phyloP scores from a whole-genome alignment of 2,888 invertebrate genomes.

The Pachymerium ferrugineum region DNA sequence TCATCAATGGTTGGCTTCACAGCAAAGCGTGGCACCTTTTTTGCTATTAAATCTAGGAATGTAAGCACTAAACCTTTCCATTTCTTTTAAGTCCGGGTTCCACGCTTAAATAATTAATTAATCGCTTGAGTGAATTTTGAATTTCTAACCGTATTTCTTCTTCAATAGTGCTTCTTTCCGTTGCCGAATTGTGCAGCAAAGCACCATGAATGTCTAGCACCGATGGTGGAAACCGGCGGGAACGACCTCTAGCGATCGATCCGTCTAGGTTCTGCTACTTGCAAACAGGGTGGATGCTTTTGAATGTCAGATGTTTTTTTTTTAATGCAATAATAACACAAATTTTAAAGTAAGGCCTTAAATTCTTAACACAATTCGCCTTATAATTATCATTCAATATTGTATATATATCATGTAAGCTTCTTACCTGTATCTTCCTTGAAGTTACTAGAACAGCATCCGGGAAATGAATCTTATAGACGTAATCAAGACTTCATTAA shows the following conservation, averaged over 20 bases:
- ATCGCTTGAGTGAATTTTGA: neutral
- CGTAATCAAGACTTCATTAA: no score
- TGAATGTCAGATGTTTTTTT: neutral
- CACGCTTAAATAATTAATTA: neutral
- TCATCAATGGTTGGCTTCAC: constrained; percentile 3
- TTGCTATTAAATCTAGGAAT: neutral
- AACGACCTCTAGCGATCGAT: constrained; percentile 12
- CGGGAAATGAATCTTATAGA: no score
- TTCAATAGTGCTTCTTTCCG: neutral
- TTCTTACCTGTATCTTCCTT: no score
- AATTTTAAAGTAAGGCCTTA: neutral
- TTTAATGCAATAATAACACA: neutral
- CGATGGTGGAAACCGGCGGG: constrained; percentile 5
- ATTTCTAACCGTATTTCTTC: neutral
- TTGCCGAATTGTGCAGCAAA: neutral
- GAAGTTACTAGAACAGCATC: no score
- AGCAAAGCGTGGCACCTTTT: neutral
- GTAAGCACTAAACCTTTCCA: neutral
- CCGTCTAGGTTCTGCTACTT: neutral
- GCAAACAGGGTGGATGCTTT: neutral
- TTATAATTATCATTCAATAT: no score
- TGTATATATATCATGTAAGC: no score
- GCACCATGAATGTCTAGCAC: constrained; percentile 6
- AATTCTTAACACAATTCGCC: neutral
- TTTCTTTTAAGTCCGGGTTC: neutral